Base-by-base conservation (phyloP, 1,140 invertebrate genomes). In the Drosophila parvula region DNA sequence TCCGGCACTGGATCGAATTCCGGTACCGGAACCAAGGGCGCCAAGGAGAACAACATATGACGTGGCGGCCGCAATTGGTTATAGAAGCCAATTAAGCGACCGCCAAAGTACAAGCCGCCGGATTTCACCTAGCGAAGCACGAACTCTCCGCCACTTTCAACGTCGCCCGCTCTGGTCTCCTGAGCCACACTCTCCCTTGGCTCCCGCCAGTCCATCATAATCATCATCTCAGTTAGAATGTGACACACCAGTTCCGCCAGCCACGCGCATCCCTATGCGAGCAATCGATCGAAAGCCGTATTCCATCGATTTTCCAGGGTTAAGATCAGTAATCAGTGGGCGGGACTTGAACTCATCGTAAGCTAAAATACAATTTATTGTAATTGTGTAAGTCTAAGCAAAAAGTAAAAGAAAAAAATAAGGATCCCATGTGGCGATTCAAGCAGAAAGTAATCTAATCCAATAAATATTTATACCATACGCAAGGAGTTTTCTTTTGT, bases 31-130 rank as follows among this genome's bases (percentile, higher is more conserved):
- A 50, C 80, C 61, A 88, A 88, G 83, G 83, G 64, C 36, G 78
- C 78, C 55, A 92, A 92, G 80, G 92, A 92, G 69, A 86, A 91
- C 81, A 91, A 91, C 59, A 91, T 91, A 78, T 91, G 90, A 91
- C 90, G 90, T 89, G 90, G 90, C 77, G 86, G 90, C 71, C 90
- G 90, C 71, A 91, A 91, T 91, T 91, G 90, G 90, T 91, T 91
- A 91, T 91, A 90, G 85, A 90, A 90, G 53, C 85, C 85, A 90
- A 90, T 90, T 90, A 90, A 89, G 63, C 84, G 84, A 75, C 85
- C 85, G 85, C 85, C 84, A 65, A 89, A 89, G 75, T 89, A 89
- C 47, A 89, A 89, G 56, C 85, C 85, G 65, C 85, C 84, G 59
- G 85, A 90, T 64, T 81, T 89, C n/a, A 75, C 84, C 78, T 89